These are phyloP conservation scores for Gorsachius goisagi DNA, from an alignment of 2,113 vertebrate species.

Conservation along the genomic window DNA sequence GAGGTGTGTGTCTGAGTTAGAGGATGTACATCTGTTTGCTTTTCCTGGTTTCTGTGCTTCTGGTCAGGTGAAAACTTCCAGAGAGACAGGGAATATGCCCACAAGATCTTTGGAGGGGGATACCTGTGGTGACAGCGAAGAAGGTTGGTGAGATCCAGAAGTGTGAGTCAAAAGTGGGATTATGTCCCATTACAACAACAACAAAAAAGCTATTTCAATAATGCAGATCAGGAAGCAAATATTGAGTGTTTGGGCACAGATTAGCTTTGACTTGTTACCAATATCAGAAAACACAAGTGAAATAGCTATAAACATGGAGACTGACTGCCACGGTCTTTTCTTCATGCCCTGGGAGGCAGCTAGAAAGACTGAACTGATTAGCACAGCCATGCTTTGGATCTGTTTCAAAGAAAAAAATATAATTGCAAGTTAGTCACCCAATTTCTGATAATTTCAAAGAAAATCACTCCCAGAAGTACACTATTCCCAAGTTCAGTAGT, in stretches of 20 bases:
- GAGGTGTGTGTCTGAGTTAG: not conserved
- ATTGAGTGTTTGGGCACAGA: not conserved
- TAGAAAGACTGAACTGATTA: not conserved
- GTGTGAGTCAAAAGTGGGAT: not conserved
- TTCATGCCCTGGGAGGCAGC: not conserved
- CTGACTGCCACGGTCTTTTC: not conserved
- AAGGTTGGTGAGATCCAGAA: not conserved
- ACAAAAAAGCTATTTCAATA: not conserved
- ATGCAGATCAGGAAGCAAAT: not conserved
- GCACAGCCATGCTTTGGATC: not conserved
- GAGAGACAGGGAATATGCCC: not conserved
- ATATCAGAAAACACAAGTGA: not conserved
- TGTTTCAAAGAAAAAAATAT: not conserved
- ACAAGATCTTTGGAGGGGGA: not conserved
- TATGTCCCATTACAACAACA: not conserved
- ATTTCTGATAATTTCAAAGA: not conserved
- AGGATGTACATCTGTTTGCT: not conserved
- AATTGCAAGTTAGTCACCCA: not conserved
- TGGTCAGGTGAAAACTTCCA: not conserved
- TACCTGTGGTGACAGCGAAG: not conserved
- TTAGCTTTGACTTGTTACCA: not conserved
- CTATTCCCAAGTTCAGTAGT: not conserved
- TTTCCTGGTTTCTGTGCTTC: not conserved
- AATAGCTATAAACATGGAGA: not conserved
- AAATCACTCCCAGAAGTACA: not conserved